phyloP scores from a whole-genome alignment of 2,797 vertebrate genomes.

The Hypotaenidia okinawae region DNA sequence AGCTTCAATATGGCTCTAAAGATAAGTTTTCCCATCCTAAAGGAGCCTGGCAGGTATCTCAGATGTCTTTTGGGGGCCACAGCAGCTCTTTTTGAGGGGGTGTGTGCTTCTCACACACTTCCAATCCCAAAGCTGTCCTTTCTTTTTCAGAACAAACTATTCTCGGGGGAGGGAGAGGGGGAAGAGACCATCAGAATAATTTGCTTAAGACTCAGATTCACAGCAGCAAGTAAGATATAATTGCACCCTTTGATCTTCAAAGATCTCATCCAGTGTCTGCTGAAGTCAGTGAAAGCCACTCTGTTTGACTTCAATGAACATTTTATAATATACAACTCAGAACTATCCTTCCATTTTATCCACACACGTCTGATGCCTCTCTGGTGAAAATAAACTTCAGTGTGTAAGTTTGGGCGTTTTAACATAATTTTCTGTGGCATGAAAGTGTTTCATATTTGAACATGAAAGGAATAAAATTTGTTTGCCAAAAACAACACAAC shows the following conservation, averaged over 20 bases:
- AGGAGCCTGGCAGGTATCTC: neutral
- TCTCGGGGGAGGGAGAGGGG: no score
- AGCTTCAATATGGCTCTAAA: neutral
- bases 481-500: constrained; percentile 43
- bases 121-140: neutral
- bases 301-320: constrained; percentile 57
- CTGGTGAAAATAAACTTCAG: constrained; percentile 41
- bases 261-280: constrained; percentile 59
- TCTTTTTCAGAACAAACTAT: neutral
- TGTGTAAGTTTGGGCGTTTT: constrained; percentile 25
- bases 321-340: constrained; percentile 19
- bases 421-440: constrained; percentile 56
- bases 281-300: constrained; percentile 62
- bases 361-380: constrained; percentile 4
- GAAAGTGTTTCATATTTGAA: constrained; percentile 53
- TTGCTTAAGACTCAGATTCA: constrained; percentile 49
- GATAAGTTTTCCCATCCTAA: neutral
- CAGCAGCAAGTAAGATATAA: constrained; percentile 57
- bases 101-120: neutral
- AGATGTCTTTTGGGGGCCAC: neutral
- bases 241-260: constrained; percentile 66
- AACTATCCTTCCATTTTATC: constrained; percentile 59
- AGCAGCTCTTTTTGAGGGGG: neutral
- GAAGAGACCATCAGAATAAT: constrained; percentile 47
- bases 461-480: constrained; percentile 60